Conservation (phyloP, 2,797 vertebrate genomes). For the Enteromius paludinosus region DNA sequence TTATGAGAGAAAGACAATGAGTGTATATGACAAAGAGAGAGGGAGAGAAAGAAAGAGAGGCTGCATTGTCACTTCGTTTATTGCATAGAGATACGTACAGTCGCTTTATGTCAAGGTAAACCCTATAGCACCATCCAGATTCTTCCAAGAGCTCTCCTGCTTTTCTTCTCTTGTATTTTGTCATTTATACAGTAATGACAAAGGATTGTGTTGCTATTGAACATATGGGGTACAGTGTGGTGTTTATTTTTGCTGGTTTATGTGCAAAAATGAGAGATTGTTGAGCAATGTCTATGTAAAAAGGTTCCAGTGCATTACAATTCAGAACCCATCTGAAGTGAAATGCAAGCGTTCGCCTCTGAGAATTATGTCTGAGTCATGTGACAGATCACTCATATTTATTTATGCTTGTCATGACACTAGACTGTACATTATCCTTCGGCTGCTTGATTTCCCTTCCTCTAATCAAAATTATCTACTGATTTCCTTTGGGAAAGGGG, state of each 20-base stretch:
- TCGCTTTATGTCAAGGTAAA: not conserved
- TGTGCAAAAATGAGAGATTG: not conserved
- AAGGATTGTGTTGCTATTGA: not conserved
- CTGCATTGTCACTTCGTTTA: conserved; percentile 4
- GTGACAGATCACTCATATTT: conserved; percentile 47
- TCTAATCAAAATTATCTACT: conserved; percentile 10
- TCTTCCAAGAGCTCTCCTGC: not conserved
- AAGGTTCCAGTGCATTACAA: conserved; percentile 11
- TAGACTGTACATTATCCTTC: conserved; percentile 26
- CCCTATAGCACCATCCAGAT: not conserved
- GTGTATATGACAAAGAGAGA: not conserved
- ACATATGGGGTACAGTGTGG: not conserved
- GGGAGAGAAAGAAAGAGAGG: not conserved
- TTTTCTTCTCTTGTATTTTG: not conserved
- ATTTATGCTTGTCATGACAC: conserved; percentile 51
- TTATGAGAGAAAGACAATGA: not conserved
- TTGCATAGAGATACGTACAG: not conserved
- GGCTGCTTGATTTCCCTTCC: conserved; percentile 19
- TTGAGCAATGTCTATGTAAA: not conserved
- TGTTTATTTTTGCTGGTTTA: not conserved
- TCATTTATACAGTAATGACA: not conserved
- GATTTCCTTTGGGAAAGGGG: not conserved
- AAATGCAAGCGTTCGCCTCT: conserved; percentile 25
- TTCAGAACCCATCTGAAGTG: conserved; percentile 12
- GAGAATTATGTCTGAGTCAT: conserved; percentile 42